A percentile compares a stretch with the other conserved stretches of the same genome.
Conservation (phyloP, 2,797 vertebrate species). For the Neomorphus geoffroyi region DNA sequence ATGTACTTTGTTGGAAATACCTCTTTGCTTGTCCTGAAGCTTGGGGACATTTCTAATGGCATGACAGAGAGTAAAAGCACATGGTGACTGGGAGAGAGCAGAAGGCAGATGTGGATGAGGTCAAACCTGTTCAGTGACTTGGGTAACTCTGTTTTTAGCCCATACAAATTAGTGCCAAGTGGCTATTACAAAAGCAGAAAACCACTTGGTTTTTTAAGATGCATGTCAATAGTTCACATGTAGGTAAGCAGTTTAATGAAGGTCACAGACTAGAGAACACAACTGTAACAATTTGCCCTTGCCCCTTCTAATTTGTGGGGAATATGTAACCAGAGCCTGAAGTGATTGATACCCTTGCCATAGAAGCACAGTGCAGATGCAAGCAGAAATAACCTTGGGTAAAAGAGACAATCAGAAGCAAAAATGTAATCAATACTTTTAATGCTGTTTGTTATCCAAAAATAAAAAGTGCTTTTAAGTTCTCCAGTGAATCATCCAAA, state of each 20-base stretch:
- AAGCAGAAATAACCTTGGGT: constrained; percentile 11
- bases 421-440: constrained; percentile 23
- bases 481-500: not conserved
- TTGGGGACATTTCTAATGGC: not conserved
- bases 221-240: not conserved
- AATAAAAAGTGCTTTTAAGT: constrained; percentile 16
- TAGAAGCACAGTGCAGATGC: not conserved
- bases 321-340: not conserved
- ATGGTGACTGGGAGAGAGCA: not conserved
- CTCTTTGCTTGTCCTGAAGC: not conserved
- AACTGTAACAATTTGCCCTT: not conserved
- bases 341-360: not conserved
- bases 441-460: constrained; percentile 20
- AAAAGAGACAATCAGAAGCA: constrained; percentile 4
- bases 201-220: not conserved
- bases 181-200: not conserved
- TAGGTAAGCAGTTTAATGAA: not conserved
- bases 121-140: not conserved
- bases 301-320: not conserved
- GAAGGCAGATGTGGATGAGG: not conserved
- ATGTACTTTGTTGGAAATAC: not conserved
- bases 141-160: not conserved
- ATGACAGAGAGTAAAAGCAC: not conserved
- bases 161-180: not conserved
- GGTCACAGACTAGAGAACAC: not conserved